These are phyloP conservation scores for Spongilla lacustris DNA, from an alignment of 37 sponge, comb jelly and placozoan species.

Conservation along the genomic window DNA sequence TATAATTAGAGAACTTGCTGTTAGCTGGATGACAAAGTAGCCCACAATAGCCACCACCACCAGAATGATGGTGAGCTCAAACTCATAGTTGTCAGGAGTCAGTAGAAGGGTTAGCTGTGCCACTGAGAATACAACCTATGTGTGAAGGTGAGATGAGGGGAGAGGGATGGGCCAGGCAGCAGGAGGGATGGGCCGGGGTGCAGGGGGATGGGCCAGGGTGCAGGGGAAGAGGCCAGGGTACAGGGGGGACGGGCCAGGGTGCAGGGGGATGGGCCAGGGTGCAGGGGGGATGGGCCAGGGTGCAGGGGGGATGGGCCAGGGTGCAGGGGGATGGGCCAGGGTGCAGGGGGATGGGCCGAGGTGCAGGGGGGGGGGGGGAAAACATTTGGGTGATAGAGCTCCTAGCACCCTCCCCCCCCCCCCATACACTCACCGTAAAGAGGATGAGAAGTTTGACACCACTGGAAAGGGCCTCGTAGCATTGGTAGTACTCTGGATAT, in stretches of 20 bases:
- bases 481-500: conserved; percentile 45
- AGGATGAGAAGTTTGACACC: conserved; percentile 54
- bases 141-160: not conserved
- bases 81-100: conserved; percentile 32
- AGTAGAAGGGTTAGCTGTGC: conserved; percentile 33
- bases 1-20: conserved; percentile 20
- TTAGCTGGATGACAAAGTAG: conserved; percentile 13
- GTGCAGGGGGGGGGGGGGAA: too few relatives aligned
- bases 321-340: not conserved
- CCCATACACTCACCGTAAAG: conserved; percentile 44
- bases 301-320: not conserved
- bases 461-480: conserved; percentile 54
- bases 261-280: too few relatives aligned
- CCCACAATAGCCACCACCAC: conserved; percentile 10
- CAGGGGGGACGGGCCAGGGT: too few relatives aligned
- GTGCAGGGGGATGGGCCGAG: not conserved
- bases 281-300: too few relatives aligned
- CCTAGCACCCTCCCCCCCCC: too few relatives aligned
- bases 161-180: not conserved
- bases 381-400: too few relatives aligned
- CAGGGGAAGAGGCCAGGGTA: too few relatives aligned
- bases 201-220: not conserved
- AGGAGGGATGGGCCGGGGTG: not conserved
- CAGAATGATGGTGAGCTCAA: conserved; percentile 23
- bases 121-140: conserved; percentile 37